Evolutionary conservation across 30 jellyfish, hydroid and myxozoan genomes (phyloP).

Genomic region (Nemopilema nomurai): DNA sequence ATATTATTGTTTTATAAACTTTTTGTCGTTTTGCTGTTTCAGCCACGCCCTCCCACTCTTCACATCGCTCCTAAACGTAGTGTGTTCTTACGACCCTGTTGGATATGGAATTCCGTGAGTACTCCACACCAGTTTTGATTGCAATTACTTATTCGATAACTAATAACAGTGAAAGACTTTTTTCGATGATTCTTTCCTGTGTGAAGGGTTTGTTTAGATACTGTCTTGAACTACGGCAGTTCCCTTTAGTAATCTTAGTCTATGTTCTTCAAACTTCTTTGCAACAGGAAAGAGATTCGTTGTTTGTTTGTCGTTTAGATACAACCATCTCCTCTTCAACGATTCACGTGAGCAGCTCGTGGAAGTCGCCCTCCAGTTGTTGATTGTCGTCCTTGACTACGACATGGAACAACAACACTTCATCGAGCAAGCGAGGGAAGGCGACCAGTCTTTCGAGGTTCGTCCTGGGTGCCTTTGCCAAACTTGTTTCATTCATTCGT

Average conservation of each 20-base stretch:
- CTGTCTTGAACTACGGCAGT: too few species aligned
- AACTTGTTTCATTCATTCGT: background rate
- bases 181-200: too few species aligned
- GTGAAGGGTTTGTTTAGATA: too few species aligned
- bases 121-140: background rate
- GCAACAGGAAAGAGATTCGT: too few species aligned
- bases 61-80: conserved; percentile 89
- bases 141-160: background rate
- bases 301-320: too few species aligned
- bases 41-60: conserved; percentile 99
- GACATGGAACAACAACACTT: conserved; percentile 99
- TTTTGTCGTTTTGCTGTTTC: background rate
- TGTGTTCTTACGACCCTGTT: conserved; percentile 97
- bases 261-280: too few species aligned
- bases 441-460: conserved; percentile 93
- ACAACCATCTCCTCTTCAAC: conserved; percentile 88
- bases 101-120: conserved; percentile 99
- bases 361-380: conserved; percentile 92
- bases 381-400: conserved; percentile 95
- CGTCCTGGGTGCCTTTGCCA: background rate
- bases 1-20: background rate
- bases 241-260: too few species aligned
- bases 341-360: conserved; percentile 96
- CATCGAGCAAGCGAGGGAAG: conserved; percentile 73
- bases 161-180: background rate